phyloP scores from a whole-genome alignment of 2,797 vertebrate genomes.

The Synanceia verrucosa region DNA sequence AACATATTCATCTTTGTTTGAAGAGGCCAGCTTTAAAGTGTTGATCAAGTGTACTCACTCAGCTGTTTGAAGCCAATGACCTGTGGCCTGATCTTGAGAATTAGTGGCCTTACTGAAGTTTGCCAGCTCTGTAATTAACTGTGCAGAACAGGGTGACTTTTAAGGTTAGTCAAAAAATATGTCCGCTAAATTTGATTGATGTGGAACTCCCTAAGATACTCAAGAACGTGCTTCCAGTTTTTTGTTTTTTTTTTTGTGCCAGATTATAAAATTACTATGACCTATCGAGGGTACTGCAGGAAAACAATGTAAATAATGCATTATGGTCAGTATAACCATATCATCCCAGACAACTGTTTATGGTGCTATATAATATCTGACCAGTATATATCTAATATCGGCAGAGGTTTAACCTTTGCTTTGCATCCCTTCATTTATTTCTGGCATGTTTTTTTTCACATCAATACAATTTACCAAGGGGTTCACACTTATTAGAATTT shows the following conservation, averaged over 20 bases:
- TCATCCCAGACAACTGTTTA: neutral
- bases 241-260: conserved; percentile 13
- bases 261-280: neutral
- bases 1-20: conserved; percentile 44
- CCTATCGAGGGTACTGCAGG: neutral
- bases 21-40: conserved; percentile 46
- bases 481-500: conserved; percentile 72
- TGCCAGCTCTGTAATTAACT: conserved; percentile 77
- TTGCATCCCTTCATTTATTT: conserved; percentile 54
- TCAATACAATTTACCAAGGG: conserved; percentile 68
- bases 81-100: conserved; percentile 73
- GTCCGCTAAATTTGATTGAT: conserved; percentile 64
- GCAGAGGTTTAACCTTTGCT: conserved; percentile 14
- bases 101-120: conserved; percentile 66
- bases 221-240: conserved; percentile 39
- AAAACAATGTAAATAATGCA: conserved; percentile 2
- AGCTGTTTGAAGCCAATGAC: conserved; percentile 69
- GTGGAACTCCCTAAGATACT: conserved; percentile 33
- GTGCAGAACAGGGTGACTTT: conserved; percentile 75
- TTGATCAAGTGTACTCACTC: conserved; percentile 57
- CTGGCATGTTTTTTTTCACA: conserved; percentile 45
- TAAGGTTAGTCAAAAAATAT: conserved; percentile 68
- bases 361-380: conserved; percentile 9
- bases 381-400: too few species aligned
- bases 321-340: conserved; percentile 3